These are phyloP conservation scores for Lithobates pipiens DNA, from an alignment of 2,797 vertebrate species.

Conservation along the genomic window DNA sequence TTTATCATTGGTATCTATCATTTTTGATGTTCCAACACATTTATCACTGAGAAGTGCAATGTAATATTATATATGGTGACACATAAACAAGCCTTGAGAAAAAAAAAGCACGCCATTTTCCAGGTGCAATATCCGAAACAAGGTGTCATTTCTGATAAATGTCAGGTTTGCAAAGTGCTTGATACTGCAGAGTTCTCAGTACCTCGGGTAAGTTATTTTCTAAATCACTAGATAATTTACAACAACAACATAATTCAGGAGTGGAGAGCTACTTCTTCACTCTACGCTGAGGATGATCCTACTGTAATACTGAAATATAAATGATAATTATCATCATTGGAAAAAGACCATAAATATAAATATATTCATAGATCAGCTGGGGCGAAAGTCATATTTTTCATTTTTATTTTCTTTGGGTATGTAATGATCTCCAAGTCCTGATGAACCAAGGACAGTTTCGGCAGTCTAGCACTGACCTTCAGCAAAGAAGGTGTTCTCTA, in stretches of 20 bases:
- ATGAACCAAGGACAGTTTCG: background rate
- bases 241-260: constrained; percentile 17
- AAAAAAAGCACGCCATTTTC: constrained; percentile 32
- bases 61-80: constrained; percentile 28
- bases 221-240: constrained; percentile 15
- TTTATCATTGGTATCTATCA: constrained; percentile 34
- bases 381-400: background rate
- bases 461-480: background rate
- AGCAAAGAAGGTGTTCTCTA: background rate
- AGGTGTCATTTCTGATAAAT: constrained; percentile 31
- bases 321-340: background rate
- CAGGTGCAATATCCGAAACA: constrained; percentile 27
- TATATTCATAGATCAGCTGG: background rate
- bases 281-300: background rate
- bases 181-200: constrained; percentile 6
- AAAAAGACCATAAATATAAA: background rate
- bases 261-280: background rate
- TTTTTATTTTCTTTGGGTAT: background rate
- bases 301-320: background rate
- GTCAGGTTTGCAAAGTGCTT: constrained; percentile 14
- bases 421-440: background rate
- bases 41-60: constrained; percentile 21
- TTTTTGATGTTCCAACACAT: constrained; percentile 22
- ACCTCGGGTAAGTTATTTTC: background rate
- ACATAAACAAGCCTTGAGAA: constrained; percentile 33